Percentiles rank a stretch among this genome's conserved stretches.
Evolutionary conservation across 2,797 vertebrate species (phyloP).

Genomic region (Danio kyathit): DNA sequence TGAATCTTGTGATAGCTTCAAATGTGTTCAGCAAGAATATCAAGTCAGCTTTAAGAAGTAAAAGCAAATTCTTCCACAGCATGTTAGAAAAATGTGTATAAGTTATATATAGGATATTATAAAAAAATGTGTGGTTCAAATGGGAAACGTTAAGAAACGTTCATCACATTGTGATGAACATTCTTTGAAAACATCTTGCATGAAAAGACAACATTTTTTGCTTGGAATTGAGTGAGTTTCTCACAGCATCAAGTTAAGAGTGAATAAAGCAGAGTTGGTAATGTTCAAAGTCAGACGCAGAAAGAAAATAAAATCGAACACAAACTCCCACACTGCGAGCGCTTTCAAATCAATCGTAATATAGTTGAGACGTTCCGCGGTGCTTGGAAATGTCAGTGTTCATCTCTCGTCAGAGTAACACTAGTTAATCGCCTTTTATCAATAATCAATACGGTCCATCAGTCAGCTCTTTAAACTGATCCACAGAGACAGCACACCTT

Average conservation of each 20-base stretch:
- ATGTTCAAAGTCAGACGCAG: background rate
- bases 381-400: background rate
- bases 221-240: background rate
- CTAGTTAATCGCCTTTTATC: conserved; percentile 7
- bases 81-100: background rate
- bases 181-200: background rate
- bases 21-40: too few species aligned
- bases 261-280: background rate
- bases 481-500: background rate
- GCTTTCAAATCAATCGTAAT: conserved; percentile 5
- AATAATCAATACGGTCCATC: conserved; percentile 16
- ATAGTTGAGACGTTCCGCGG: background rate
- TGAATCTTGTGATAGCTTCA: too few species aligned
- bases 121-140: background rate
- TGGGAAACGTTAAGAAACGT: too few species aligned
- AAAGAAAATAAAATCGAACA: background rate
- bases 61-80: background rate
- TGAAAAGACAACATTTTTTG: background rate
- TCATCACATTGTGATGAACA: background rate
- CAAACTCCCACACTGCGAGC: background rate
- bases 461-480: conserved; percentile 10
- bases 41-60: too few species aligned
- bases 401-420: conserved; percentile 15
- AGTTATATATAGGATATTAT: too few species aligned
- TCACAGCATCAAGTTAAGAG: background rate